Evolutionary conservation across 2,113 vertebrate species (phyloP).

Genomic region (Gorsachius goisagi): DNA sequence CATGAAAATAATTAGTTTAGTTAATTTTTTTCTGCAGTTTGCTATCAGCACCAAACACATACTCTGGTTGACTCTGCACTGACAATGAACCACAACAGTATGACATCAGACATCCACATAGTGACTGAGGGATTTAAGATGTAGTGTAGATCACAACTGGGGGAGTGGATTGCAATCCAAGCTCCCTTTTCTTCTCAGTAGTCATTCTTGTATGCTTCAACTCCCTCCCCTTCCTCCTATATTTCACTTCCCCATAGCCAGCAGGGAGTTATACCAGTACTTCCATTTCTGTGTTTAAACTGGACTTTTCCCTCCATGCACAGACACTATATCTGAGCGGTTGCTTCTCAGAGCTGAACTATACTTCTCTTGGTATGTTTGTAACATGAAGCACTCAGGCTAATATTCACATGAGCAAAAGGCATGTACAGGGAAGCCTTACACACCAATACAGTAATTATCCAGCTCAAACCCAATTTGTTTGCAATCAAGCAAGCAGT

Average conservation of each 20-base stretch:
- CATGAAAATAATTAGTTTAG: neutral
- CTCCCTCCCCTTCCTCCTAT: neutral
- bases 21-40: neutral
- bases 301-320: neutral
- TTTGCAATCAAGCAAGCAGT: neutral
- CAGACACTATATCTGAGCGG: fast-evolving
- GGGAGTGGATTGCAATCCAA: neutral
- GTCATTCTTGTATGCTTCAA: neutral
- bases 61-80: neutral
- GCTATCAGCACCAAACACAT: neutral
- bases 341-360: neutral
- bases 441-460: neutral
- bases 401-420: neutral
- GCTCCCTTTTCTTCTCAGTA: neutral
- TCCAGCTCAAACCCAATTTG: neutral
- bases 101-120: neutral
- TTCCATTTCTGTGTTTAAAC: neutral
- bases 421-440: neutral
- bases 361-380: neutral
- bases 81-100: neutral
- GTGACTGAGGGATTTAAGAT: neutral
- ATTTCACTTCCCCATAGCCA: neutral
- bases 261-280: neutral
- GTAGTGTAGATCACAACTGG: fast-evolving
- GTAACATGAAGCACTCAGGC: neutral